These are phyloP conservation scores for Caranx melampygus DNA, from an alignment of 2,113 vertebrate species.

Conservation along the genomic window DNA sequence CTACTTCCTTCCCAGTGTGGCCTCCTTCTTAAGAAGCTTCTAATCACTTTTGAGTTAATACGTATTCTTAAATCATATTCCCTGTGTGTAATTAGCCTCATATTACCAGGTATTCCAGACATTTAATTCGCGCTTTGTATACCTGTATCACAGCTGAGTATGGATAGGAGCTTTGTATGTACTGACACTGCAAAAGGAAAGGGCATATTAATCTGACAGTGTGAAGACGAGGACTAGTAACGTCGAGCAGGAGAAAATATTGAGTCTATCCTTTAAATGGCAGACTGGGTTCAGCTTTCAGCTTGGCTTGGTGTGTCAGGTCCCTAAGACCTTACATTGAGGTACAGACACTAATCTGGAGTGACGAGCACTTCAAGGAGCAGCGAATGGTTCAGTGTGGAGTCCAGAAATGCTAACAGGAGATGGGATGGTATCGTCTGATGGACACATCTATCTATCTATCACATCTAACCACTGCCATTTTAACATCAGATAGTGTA, in stretches of 20 bases:
- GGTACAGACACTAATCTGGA: background rate
- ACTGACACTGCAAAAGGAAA: background rate
- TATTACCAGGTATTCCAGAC: background rate
- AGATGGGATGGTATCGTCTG: background rate
- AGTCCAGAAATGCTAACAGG: background rate
- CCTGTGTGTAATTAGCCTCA: background rate
- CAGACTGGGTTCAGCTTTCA: background rate
- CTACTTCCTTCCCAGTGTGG: background rate
- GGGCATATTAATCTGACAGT: background rate
- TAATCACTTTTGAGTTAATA: background rate
- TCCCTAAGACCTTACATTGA: background rate
- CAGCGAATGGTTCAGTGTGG: background rate
- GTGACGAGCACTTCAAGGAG: background rate
- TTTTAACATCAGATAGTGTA: constrained; percentile 4
- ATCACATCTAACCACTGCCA: background rate
- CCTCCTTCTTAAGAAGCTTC: background rate
- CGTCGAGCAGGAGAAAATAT: background rate
- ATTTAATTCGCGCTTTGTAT: background rate
- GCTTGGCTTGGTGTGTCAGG: background rate
- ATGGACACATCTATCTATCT: background rate
- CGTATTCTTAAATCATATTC: background rate
- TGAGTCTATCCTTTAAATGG: background rate
- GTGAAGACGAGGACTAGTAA: background rate
- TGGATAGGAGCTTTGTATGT: background rate
- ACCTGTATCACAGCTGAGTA: background rate